Evolutionary conservation across 2,888 invertebrate species (phyloP).

Genomic region (Thera obeliscata): DNA sequence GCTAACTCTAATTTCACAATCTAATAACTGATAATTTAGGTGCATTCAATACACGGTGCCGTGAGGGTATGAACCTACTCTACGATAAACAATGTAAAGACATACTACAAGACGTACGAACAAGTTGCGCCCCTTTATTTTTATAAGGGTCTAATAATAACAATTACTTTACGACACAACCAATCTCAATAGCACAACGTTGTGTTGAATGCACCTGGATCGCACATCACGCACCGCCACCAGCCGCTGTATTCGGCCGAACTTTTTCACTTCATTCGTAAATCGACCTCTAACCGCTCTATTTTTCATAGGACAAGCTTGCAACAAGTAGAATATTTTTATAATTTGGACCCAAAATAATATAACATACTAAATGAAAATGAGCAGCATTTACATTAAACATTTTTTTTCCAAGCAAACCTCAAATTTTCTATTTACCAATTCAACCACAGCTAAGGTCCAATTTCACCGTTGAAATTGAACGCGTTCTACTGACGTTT

Average conservation of each 20-base stretch:
- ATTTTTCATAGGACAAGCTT: slow-evolving; percentile 30
- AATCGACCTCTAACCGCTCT: slow-evolving; percentile 20
- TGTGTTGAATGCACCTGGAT: slow-evolving; percentile 57
- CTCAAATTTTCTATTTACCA: not conserved
- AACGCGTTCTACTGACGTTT: no score
- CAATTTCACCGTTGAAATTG: no score
- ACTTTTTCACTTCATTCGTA: slow-evolving; percentile 35
- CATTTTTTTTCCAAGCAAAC: slow-evolving; percentile 2
- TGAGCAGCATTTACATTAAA: slow-evolving; percentile 20
- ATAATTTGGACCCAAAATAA: slow-evolving; percentile 53
- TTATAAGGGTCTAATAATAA: not conserved
- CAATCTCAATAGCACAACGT: slow-evolving; percentile 12
- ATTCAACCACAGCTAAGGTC: slow-evolving; percentile 17
- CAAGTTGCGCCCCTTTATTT: slow-evolving; percentile 1
- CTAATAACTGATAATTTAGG: slow-evolving; percentile 72
- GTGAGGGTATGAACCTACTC: slow-evolving; percentile 10
- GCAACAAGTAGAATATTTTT: slow-evolving; percentile 33
- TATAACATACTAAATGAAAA: slow-evolving; percentile 25
- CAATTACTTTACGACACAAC: slow-evolving; percentile 14
- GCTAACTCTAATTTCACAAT: slow-evolving; percentile 73
- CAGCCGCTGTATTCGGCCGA: slow-evolving; percentile 58
- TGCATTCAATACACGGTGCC: slow-evolving; percentile 60
- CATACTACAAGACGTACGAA: slow-evolving; percentile 14
- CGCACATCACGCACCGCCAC: slow-evolving; percentile 57
- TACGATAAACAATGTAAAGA: slow-evolving; percentile 11